A percentile compares a stretch with the other conserved stretches of the same genome.
Evolutionary conservation across 92 coral and sea anemone species (phyloP).

Genomic region (Paramuricea clavata): DNA sequence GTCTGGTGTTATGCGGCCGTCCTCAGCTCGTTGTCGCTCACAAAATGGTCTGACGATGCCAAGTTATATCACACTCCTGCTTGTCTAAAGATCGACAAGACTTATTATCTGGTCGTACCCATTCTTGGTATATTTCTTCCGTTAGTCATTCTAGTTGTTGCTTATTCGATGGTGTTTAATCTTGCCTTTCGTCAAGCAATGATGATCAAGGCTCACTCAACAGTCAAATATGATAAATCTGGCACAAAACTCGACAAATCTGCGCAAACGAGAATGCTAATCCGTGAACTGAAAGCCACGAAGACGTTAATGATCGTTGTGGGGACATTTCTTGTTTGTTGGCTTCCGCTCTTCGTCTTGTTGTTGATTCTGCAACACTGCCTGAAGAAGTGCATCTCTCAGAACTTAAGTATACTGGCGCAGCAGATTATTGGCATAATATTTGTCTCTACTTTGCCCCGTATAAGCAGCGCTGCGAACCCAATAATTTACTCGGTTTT

Average conservation of each 20-base stretch:
- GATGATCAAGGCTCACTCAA: slow-evolving; percentile 71
- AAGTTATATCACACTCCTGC: slow-evolving; percentile 44
- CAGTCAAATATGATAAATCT: slow-evolving; percentile 51
- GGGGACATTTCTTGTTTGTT: slow-evolving; percentile 91
- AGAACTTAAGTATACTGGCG: slow-evolving; percentile 51
- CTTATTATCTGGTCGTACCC: slow-evolving; percentile 81
- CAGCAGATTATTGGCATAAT: slow-evolving; percentile 80
- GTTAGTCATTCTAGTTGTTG: slow-evolving; percentile 76
- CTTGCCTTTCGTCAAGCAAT: slow-evolving; percentile 94
- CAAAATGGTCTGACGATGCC: slow-evolving; percentile 80
- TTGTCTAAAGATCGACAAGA: slow-evolving; percentile 81
- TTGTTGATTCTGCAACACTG: slow-evolving; percentile 86
- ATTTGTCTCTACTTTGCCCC: slow-evolving; percentile 88
- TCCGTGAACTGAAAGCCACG: slow-evolving; percentile 97
- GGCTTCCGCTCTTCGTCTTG: slow-evolving; percentile 89
- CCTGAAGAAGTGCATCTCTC: slow-evolving; percentile 40
- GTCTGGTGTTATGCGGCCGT: slow-evolving; percentile 86
- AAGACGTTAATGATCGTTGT: slow-evolving; percentile 94
- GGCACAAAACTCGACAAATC: slow-evolving; percentile 78
- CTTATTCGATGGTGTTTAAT: slow-evolving; percentile 89
- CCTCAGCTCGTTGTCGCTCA: slow-evolving; percentile 83
- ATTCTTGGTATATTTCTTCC: slow-evolving; percentile 88
- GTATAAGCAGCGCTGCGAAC: slow-evolving; percentile 88
- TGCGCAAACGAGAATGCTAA: slow-evolving; percentile 79
- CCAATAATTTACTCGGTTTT: slow-evolving; percentile 96